Conservation (phyloP, 2,113 vertebrate species). For the Taurulus bubalis region DNA sequence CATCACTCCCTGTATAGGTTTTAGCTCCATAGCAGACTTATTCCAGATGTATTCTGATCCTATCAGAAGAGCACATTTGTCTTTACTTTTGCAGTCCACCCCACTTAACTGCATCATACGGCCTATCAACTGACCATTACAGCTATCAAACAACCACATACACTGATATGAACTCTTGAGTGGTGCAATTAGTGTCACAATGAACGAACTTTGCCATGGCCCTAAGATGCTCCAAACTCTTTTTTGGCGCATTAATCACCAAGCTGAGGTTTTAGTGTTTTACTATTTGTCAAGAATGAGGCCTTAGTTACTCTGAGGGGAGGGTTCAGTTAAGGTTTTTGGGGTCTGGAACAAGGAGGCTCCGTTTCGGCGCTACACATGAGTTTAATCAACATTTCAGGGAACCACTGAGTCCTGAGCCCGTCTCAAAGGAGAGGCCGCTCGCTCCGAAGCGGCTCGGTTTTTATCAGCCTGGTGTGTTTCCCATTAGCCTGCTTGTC, state of each 20-base stretch:
- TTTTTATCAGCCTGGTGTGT: constrained; percentile 78
- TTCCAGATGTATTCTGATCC: constrained; percentile 48
- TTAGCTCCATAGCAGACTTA: constrained; percentile 30
- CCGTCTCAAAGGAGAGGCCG: constrained; percentile 59
- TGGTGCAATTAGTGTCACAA: constrained; percentile 64
- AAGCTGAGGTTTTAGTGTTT: constrained; percentile 67
- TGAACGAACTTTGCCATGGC: constrained; percentile 51
- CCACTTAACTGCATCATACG: constrained; percentile 47
- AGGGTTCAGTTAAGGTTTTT: constrained; percentile 78
- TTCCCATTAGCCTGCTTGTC: constrained; percentile 76
- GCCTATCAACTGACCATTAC: constrained; percentile 52
- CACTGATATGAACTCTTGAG: constrained; percentile 42
- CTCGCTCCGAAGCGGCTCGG: constrained; percentile 49
- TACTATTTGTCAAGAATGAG: constrained; percentile 64
- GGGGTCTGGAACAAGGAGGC: constrained; percentile 72
- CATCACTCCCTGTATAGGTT: constrained; percentile 43
- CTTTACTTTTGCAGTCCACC: constrained; percentile 44
- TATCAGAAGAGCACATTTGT: constrained; percentile 55
- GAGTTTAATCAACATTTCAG: constrained; percentile 80
- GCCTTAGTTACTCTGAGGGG: constrained; percentile 44
- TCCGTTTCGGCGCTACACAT: constrained; percentile 72
- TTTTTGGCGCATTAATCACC: constrained; percentile 59
- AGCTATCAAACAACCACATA: constrained; percentile 64
- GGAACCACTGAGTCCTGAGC: constrained; percentile 68
- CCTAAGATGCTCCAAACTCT: constrained; percentile 47